These are phyloP conservation scores for Andricus curvator DNA, from an alignment of 2,888 invertebrate species.

Conservation along the genomic window DNA sequence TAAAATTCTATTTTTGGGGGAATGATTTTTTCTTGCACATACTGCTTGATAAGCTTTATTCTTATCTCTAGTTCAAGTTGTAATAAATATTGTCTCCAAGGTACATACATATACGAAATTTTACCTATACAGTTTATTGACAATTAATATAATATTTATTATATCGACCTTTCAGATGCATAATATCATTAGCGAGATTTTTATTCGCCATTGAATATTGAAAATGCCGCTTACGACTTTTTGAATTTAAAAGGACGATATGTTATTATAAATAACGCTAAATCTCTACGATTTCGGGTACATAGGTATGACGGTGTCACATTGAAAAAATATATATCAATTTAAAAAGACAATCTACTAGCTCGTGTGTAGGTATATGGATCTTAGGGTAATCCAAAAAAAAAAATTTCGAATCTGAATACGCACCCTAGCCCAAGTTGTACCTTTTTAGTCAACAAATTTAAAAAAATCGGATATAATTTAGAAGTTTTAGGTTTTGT, in stretches of 20 bases:
- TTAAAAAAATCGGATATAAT: too few species aligned
- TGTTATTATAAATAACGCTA: constrained; percentile 43
- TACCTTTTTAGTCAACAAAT: too few species aligned
- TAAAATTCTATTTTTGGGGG: neutral
- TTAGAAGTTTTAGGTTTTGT: too few species aligned
- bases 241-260: neutral
- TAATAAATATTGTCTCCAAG: constrained; percentile 69
- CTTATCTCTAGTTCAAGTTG: constrained; percentile 35
- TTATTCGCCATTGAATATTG: neutral
- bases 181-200: neutral
- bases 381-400: too few species aligned
- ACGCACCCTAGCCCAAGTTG: too few species aligned
- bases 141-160: constrained; percentile 55
- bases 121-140: constrained; percentile 63
- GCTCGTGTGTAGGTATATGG: constrained; percentile 62
- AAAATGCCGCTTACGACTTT: neutral
- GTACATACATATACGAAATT: constrained; percentile 63
- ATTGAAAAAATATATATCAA: constrained; percentile 75
- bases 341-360: constrained; percentile 64
- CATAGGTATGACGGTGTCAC: constrained; percentile 62
- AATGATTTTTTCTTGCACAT: constrained; percentile 4
- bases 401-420: too few species aligned
- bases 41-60: constrained; percentile 31
- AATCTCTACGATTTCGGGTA: constrained; percentile 41
- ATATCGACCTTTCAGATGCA: neutral